A percentile compares a stretch with the other conserved stretches of the same genome.
Conservation (phyloP, 2,797 vertebrate genomes). For the Lateolabrax maculatus region DNA sequence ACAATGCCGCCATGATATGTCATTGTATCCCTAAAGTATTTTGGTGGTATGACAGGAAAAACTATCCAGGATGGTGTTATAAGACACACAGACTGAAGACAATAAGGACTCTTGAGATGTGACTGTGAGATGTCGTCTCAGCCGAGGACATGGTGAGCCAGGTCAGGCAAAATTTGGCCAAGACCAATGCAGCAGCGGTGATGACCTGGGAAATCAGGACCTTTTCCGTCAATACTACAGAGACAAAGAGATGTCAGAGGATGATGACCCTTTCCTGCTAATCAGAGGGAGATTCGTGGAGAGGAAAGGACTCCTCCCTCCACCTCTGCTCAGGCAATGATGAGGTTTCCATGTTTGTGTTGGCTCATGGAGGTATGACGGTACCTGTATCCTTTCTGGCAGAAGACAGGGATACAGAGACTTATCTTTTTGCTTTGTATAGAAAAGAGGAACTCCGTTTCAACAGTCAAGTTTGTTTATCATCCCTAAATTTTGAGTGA, state of each 20-base stretch:
- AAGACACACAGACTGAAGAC: slow-evolving; percentile 50
- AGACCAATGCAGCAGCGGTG: slow-evolving; percentile 9
- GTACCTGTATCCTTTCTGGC: slow-evolving; percentile 75
- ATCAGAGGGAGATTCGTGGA: slow-evolving; percentile 68
- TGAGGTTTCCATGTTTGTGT: slow-evolving; percentile 81
- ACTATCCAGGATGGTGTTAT: slow-evolving; percentile 36
- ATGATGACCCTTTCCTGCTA: slow-evolving; percentile 78
- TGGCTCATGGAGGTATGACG: slow-evolving; percentile 61
- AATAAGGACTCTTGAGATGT: slow-evolving; percentile 74
- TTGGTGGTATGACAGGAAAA: slow-evolving; percentile 42
- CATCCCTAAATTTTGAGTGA: slow-evolving; percentile 40
- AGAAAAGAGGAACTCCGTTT: slow-evolving; percentile 36
- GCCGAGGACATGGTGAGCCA: slow-evolving; percentile 51
- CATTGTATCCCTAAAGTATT: slow-evolving; percentile 20
- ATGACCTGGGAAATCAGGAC: slow-evolving; percentile 74
- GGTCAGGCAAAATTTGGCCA: slow-evolving; percentile 63
- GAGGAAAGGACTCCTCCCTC: slow-evolving; percentile 77
- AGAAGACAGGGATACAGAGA: slow-evolving; percentile 35
- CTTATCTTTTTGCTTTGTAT: slow-evolving; percentile 36
- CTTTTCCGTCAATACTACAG: slow-evolving; percentile 75
- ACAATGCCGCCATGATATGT: not conserved
- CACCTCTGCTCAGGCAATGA: slow-evolving; percentile 66
- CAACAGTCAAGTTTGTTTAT: slow-evolving; percentile 60
- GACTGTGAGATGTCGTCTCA: slow-evolving; percentile 47
- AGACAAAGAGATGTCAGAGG: slow-evolving; percentile 83